A percentile compares a stretch with the other conserved stretches of the same genome.
These are phyloP conservation scores for Sebastes diaconus DNA, from an alignment of 2,797 vertebrate species.

Conservation along the genomic window DNA sequence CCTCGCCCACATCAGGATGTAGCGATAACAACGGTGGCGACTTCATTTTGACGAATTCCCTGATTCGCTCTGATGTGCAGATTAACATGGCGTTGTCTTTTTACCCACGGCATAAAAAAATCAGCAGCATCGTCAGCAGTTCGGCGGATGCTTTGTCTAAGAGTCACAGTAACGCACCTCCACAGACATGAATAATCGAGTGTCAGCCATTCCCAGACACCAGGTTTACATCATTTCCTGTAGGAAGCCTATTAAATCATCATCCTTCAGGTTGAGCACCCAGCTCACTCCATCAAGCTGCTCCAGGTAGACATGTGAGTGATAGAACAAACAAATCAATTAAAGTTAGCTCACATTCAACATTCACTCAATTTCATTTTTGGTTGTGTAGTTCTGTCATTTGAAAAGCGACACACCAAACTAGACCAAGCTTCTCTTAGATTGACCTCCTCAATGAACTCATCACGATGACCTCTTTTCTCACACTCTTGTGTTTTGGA, in stretches of 20 bases:
- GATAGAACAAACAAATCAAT: conserved; percentile 51
- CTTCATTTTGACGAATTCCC: conserved; percentile 61
- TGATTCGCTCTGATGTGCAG: conserved; percentile 58
- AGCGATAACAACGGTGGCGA: conserved; percentile 35
- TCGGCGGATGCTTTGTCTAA: conserved; percentile 51
- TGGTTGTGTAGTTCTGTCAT: neutral
- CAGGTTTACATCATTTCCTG: conserved; percentile 66
- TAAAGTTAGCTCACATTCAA: conserved; percentile 19
- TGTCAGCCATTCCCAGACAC: conserved; percentile 66
- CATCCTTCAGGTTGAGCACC: conserved; percentile 52
- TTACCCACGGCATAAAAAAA: conserved; percentile 23
- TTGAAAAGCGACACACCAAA: neutral
- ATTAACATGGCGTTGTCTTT: conserved; percentile 43
- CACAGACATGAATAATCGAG: conserved; percentile 62
- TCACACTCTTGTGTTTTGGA: neutral
- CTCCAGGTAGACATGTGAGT: conserved; percentile 9
- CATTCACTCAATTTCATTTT: neutral
- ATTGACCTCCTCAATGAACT: neutral
- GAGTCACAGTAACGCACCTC: conserved; percentile 38
- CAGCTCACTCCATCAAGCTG: conserved; percentile 49
- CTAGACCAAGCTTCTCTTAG: neutral
- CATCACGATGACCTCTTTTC: neutral
- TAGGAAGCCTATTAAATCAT: conserved; percentile 62
- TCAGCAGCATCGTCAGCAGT: conserved; percentile 64
- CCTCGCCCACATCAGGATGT: conserved; percentile 61